These are phyloP conservation scores for Copidosoma floridanum DNA, from an alignment of 1,140 invertebrate genomes.

Conservation along the genomic window DNA sequence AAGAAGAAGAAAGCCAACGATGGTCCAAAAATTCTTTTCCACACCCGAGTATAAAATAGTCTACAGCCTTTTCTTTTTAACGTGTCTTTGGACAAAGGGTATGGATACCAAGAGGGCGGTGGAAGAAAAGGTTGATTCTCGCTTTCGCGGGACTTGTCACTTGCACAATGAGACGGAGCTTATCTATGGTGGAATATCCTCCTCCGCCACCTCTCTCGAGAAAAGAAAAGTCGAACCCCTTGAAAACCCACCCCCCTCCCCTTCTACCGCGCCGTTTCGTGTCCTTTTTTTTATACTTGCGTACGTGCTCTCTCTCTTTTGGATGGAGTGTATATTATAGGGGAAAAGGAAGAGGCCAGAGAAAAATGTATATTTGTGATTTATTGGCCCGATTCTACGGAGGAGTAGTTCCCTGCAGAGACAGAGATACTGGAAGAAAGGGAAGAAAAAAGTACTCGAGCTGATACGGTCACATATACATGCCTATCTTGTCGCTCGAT, in stretches of 20 bases:
- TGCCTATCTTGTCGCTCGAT: constrained; percentile 4
- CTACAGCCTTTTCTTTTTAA: no score
- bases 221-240: constrained; percentile 4
- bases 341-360: constrained; percentile 1
- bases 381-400: constrained; percentile 25
- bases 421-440: no score
- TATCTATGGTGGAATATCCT: constrained; percentile 34
- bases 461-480: no score
- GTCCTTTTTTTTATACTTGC: neutral
- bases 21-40: no score
- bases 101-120: neutral
- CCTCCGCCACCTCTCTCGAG: constrained; percentile 10
- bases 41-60: no score
- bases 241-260: neutral
- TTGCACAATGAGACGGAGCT: constrained; percentile 32
- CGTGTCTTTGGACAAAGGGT: no score
- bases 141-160: constrained; percentile 24
- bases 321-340: neutral
- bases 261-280: neutral
- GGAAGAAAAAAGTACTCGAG: no score
- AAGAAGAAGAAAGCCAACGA: no score
- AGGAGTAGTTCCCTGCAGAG: no score
- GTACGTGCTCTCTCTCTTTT: neutral
- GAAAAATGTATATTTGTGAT: constrained; percentile 30
- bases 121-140: neutral